Conservation (phyloP, 1,140 invertebrate genomes). For the Heliconius hermathena region DNA sequence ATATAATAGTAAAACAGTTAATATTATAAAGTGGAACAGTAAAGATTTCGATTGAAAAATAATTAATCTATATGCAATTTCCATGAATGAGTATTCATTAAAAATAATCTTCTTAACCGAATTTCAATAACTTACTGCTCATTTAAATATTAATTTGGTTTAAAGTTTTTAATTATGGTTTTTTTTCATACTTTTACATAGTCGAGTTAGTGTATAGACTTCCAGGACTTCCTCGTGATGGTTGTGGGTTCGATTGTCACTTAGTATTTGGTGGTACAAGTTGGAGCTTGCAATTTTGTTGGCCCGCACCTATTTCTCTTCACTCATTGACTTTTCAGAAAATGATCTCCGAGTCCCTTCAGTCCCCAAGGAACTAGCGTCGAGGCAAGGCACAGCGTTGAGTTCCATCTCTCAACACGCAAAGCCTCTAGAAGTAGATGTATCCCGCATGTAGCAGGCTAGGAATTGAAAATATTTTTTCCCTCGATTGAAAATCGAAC, state of each 20-base stretch:
- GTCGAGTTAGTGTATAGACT: not conserved
- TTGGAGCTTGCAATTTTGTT: too few species aligned
- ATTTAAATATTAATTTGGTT: slow-evolving; percentile 5
- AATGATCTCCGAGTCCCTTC: too few species aligned
- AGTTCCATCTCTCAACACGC: too few species aligned
- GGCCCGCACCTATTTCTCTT: too few species aligned
- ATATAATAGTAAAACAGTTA: too few species aligned
- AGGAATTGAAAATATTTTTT: not conserved
- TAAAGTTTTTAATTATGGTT: not conserved
- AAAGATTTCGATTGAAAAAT: not conserved
- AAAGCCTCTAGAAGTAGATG: too few species aligned
- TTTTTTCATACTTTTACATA: not conserved
- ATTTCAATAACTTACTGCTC: not conserved
- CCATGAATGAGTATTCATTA: not conserved
- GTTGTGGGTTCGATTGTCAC: not conserved
- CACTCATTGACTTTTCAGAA: too few species aligned
- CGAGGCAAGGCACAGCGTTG: too few species aligned
- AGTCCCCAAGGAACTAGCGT: too few species aligned
- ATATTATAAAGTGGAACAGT: not conserved
- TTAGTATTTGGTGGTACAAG: not conserved
- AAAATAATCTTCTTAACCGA: slow-evolving; percentile 4
- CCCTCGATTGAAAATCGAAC: not conserved
- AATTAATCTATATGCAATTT: not conserved
- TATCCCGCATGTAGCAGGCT: not conserved
- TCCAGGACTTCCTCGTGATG: too few species aligned